Evolutionary conservation across 2,797 vertebrate genomes (phyloP).

Genomic region (Bradypodion pumilum): DNA sequence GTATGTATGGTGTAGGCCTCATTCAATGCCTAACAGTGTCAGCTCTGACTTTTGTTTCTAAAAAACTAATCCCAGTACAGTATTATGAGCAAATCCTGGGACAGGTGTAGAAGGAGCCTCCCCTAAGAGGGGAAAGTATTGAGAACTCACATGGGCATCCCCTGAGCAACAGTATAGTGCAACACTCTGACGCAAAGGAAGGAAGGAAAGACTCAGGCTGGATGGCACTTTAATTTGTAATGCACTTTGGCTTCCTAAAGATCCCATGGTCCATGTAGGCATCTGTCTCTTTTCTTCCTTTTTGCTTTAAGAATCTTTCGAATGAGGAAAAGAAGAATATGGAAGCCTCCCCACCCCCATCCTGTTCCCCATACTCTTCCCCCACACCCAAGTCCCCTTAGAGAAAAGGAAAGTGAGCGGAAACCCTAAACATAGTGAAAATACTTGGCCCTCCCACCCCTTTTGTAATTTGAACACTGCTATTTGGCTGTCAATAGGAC

Average conservation of each 20-base stretch:
- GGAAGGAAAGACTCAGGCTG: background rate
- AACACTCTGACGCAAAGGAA: too few species aligned
- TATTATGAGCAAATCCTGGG: too few species aligned
- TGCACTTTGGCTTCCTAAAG: slow-evolving; percentile 1
- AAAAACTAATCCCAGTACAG: too few species aligned
- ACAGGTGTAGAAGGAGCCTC: too few species aligned
- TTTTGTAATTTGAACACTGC: slow-evolving; percentile 35
- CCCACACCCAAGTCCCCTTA: slow-evolving; percentile 10
- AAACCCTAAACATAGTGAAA: slow-evolving; percentile 29
- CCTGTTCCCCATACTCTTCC: background rate
- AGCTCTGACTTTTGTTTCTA: too few species aligned
- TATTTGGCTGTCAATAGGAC: slow-evolving; percentile 40
- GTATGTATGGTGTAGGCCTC: too few species aligned
- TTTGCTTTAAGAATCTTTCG: slow-evolving; percentile 17
- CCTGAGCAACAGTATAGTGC: too few species aligned
- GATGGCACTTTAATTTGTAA: background rate
- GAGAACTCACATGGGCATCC: too few species aligned
- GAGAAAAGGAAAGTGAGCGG: slow-evolving; percentile 13
- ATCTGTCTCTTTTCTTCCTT: background rate
- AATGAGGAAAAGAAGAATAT: background rate
- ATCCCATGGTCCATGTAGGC: background rate
- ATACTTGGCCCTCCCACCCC: slow-evolving; percentile 15
- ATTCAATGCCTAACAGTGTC: too few species aligned
- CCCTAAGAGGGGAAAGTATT: too few species aligned
- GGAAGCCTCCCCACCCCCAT: background rate